Evolutionary conservation across 2,113 vertebrate genomes (phyloP).

Genomic region (Dipodomys ordii): DNA sequence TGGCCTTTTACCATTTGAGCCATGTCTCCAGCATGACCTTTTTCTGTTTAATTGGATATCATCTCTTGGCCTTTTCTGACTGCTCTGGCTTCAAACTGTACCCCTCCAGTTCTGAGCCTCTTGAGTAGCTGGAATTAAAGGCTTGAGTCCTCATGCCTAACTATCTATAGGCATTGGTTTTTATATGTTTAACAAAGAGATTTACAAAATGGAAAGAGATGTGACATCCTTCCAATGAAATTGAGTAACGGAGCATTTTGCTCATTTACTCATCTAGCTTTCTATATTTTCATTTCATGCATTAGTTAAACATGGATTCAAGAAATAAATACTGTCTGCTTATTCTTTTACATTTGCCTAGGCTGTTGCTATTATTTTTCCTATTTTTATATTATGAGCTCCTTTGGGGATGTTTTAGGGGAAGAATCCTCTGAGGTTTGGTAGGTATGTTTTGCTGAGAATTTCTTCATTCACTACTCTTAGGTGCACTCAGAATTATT

Average conservation of each 20-base stretch:
- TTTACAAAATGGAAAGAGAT: neutral
- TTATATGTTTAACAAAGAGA: neutral
- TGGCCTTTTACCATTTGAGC: too few species aligned
- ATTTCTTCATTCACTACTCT: conserved; percentile 20
- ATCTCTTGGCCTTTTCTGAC: too few species aligned
- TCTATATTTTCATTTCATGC: neutral
- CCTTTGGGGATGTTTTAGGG: neutral
- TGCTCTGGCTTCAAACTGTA: too few species aligned
- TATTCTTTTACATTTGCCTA: neutral
- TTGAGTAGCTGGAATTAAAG: too few species aligned
- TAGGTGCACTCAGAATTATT: neutral
- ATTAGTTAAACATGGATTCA: neutral
- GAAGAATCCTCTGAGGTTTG: neutral
- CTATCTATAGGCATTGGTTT: neutral
- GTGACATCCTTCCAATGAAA: neutral
- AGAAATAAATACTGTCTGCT: neutral
- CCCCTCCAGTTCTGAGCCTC: too few species aligned
- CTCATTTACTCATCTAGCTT: neutral
- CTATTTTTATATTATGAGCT: conserved; percentile 30
- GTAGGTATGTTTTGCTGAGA: conserved; percentile 41
- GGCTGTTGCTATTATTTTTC: neutral
- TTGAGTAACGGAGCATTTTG: neutral
- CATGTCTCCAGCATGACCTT: too few species aligned
- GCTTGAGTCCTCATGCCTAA: too few species aligned
- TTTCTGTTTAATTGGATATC: too few species aligned